Conservation (phyloP, 2,888 invertebrate genomes). For the Platerodrilus igneus region DNA sequence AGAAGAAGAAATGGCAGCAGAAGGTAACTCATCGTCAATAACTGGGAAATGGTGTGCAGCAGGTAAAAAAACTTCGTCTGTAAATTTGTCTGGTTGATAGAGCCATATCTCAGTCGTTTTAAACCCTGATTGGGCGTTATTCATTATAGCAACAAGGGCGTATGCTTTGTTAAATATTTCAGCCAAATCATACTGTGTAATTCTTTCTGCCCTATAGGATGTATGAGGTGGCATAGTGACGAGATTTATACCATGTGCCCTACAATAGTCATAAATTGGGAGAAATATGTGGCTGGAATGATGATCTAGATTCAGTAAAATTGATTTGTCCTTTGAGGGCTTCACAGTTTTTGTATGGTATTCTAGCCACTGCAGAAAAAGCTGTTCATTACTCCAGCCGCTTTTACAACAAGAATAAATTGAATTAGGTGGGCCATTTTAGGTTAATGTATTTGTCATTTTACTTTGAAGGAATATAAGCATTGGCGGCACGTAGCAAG, state of each 20-base stretch:
- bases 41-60: not conserved
- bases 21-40: too few relatives aligned
- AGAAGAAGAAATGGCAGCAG: too few relatives aligned
- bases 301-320: too few relatives aligned
- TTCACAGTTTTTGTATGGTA: too few relatives aligned
- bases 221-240: not conserved
- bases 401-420: too few relatives aligned
- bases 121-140: slow-evolving; percentile 1
- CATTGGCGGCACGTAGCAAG: too few relatives aligned
- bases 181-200: slow-evolving; percentile 5
- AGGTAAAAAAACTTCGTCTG: slow-evolving; percentile 3
- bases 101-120: slow-evolving; percentile 1
- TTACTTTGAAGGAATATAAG: too few relatives aligned
- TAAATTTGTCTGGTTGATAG: slow-evolving; percentile 4
- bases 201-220: slow-evolving; percentile 2
- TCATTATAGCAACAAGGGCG: not conserved
- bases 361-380: too few relatives aligned
- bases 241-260: not conserved
- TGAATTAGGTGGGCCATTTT: too few relatives aligned
- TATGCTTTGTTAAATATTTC: slow-evolving; percentile 5
- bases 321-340: too few relatives aligned
- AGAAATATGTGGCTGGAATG: not conserved
- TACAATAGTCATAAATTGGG: slow-evolving; percentile 3
- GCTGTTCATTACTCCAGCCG: too few relatives aligned
- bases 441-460: too few relatives aligned